Evolutionary conservation across 2,797 vertebrate species (phyloP), one percentile per base, ranked within the genome.

Genomic region (Cuniculus paca): DNA sequence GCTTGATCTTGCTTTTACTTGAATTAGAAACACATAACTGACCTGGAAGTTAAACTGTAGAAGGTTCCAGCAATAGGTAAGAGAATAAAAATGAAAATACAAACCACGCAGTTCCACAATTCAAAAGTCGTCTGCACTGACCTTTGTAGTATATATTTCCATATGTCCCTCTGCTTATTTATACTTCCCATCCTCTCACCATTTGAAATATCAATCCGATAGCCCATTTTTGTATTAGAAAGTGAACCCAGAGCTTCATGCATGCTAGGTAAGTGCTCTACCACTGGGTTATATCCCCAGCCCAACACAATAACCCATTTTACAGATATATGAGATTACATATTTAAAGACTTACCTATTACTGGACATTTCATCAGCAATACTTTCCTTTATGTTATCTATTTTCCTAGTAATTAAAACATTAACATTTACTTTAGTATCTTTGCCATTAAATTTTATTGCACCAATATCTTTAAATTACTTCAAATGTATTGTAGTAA

Each of bases 11-110:
- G 36, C 24, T 92, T 74, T 92, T 20, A 39, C 14, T 79, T 3
- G 26, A 82, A 48, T 72, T 48, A 82, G 54, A 70, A 61, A 16
- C 52, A 60, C 50, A n/a, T 39, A 16, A 52, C 7, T 72, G 34
- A 82, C 45, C 60, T 54, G n/a, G 11, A 24, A 45, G 5, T 74
- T 54, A 87, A 83, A 91, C 87, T 20, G 0, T 34, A 54, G 34
- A 95, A 68, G 26, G 19, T 75, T 88, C 34, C 3, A 60, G 31
- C 13, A 79, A 39, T 9, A 90, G 13, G 61, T 48, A 88, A 61
- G 70, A 54, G 2, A 72, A 45, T 74, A 68, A 77, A 87, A 95
- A n/a, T 78, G 4, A 82, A 95, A 95, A 79, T 50, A 56, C 5
- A 77, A 85, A 39, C 0, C 22, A 54, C 94, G 2, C 1, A 54